Conservation (phyloP, 2,113 vertebrate genomes). For the Bubalus kerabau region DNA sequence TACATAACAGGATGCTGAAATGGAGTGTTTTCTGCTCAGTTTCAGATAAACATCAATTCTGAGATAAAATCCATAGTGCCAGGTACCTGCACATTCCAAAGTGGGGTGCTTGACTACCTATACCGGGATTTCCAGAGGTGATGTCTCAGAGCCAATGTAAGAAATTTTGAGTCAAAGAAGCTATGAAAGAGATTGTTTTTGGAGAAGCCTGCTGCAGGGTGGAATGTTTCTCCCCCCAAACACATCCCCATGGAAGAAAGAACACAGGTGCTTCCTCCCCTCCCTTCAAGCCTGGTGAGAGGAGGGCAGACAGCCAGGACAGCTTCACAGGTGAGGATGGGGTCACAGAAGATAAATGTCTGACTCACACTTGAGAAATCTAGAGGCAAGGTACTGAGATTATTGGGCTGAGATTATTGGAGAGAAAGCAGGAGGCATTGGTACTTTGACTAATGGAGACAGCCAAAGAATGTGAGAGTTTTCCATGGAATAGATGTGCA, state of each 20-base stretch:
- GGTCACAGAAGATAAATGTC: background rate
- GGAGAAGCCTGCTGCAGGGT: background rate
- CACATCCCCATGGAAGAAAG: background rate
- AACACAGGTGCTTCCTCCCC: background rate
- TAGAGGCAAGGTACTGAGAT: background rate
- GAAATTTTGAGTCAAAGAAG: background rate
- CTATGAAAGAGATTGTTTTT: background rate
- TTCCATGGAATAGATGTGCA: background rate
- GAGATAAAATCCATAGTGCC: background rate
- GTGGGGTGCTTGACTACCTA: background rate
- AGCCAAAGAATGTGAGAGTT: background rate
- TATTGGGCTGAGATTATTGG: background rate
- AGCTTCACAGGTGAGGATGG: background rate
- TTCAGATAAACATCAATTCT: background rate
- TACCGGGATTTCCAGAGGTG: background rate
- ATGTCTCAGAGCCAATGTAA: background rate
- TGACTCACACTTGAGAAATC: background rate
- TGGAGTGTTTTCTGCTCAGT: background rate
- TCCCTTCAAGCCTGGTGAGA: background rate
- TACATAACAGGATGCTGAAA: background rate
- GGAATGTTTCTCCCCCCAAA: background rate
- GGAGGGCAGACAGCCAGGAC: background rate
- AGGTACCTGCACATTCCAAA: background rate
- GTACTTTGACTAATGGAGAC: background rate
- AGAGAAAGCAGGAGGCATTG: background rate